Percentiles rank a stretch among this genome's conserved stretches.
These are phyloP conservation scores for Chiloscyllium punctatum DNA, from an alignment of 2,797 vertebrate genomes.

Conservation along the genomic window DNA sequence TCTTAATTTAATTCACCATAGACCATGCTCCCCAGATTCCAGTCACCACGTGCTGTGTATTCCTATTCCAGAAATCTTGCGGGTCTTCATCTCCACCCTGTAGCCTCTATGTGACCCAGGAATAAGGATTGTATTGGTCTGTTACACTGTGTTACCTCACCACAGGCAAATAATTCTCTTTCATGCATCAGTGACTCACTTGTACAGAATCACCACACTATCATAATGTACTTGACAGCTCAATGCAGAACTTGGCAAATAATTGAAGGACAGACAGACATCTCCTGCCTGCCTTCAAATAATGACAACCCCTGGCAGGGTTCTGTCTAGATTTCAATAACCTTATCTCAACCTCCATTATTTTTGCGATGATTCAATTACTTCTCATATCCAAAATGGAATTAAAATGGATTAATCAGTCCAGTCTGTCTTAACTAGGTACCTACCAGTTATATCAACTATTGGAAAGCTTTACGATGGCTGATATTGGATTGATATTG, in stretches of 20 bases:
- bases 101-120: background rate
- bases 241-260: background rate
- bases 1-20: background rate
- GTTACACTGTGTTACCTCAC: background rate
- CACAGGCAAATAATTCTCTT: conserved; percentile 9
- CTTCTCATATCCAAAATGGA: background rate
- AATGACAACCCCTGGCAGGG: background rate
- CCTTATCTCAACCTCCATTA: background rate
- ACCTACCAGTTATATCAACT: background rate
- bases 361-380: background rate
- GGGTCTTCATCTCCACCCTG: background rate
- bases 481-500: background rate
- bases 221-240: conserved; percentile 18
- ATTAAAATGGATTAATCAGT: background rate
- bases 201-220: background rate
- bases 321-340: background rate
- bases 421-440: background rate
- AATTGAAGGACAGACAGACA: conserved; percentile 24
- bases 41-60: background rate
- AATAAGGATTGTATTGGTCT: background rate
- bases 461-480: background rate
- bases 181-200: background rate
- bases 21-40: background rate
- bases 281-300: background rate
- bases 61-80: background rate